Conservation (phyloP, 2,113 vertebrate species). For the Pluvianellus socialis region DNA sequence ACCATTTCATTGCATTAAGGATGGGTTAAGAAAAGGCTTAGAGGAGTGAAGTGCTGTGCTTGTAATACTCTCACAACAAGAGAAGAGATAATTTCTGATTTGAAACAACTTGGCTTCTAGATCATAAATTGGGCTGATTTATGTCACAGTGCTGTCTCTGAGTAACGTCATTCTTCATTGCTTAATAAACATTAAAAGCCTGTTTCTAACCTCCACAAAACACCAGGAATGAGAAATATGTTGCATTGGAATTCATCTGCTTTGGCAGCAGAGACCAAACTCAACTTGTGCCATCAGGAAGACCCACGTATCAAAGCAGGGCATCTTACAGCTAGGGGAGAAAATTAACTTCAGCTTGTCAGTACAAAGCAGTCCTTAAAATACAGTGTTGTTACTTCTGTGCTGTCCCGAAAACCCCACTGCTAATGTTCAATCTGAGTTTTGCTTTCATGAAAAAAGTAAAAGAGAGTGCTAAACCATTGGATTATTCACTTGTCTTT, state of each 20-base stretch:
- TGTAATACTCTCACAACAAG: not conserved
- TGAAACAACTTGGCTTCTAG: not conserved
- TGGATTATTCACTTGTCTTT: not conserved
- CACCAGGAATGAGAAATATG: not conserved
- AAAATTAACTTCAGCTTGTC: not conserved
- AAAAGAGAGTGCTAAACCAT: not conserved
- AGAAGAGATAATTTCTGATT: not conserved
- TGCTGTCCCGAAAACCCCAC: not conserved
- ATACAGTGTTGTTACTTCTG: not conserved
- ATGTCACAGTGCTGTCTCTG: not conserved
- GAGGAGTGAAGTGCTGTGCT: not conserved
- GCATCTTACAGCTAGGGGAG: not conserved
- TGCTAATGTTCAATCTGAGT: not conserved
- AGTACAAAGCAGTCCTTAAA: not conserved
- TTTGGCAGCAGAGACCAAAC: not conserved
- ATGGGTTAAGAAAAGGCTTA: not conserved
- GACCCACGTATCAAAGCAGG: fast-evolving
- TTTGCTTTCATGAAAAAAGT: not conserved
- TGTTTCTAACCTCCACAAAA: not conserved
- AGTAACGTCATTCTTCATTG: not conserved
- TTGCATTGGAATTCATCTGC: not conserved
- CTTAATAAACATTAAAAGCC: not conserved
- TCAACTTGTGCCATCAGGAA: not conserved
- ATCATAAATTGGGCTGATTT: not conserved
- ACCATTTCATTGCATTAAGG: not conserved